Evolutionary conservation across 2,888 invertebrate genomes (phyloP), one percentile per base, ranked within the genome.

Genomic region (Drosophila acutilabella): DNA sequence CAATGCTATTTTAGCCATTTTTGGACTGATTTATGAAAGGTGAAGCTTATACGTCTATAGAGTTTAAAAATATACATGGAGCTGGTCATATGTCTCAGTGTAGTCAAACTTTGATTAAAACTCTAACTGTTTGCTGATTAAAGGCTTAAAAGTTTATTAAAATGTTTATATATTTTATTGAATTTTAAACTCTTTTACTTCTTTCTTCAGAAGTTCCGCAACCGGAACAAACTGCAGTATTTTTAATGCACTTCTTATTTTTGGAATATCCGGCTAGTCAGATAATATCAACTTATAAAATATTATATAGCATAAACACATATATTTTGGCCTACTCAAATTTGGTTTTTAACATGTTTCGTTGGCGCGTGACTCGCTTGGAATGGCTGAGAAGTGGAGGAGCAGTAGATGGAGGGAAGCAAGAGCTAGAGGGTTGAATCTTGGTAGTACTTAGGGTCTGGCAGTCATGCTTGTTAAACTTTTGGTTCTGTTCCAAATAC

Each of bases 401-500:
- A 13, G 45, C 33, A 23, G 6, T 26, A 13, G 42, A 47, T 16
- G 44, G 14, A 36, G 13, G 20, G 33, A 5, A 16, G 30, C 7
- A n/a, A 10, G 6, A 11, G 20, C 7, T 4, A 30, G 47, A 18
- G 44, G 30, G 30, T 42, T 45, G 58, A 20, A 36, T 30, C 20
- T 47, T 30, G 30, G 13, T 11, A 36, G 50, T 44, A 51, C 50
- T 42, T 40, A 47, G 13, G 47, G 56, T 64, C 36, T 54, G n/a
- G 13, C 68, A 67, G 84, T 87, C 85, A 84, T 80, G 84, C 76
- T 80, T 75, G 74, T 84, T 84, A 82, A 77, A 75, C 80, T 83
- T 86, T 81, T 77, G 81, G 88, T 86, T 85, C 81, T 88, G 88
- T 86, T 88, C 88, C 85, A 86, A 80, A 86, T 77, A 82, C 54